Percentiles rank a stretch among this genome's conserved stretches.
Evolutionary conservation across 2,113 vertebrate species (phyloP).

Genomic region (Myiopsitta monachus): DNA sequence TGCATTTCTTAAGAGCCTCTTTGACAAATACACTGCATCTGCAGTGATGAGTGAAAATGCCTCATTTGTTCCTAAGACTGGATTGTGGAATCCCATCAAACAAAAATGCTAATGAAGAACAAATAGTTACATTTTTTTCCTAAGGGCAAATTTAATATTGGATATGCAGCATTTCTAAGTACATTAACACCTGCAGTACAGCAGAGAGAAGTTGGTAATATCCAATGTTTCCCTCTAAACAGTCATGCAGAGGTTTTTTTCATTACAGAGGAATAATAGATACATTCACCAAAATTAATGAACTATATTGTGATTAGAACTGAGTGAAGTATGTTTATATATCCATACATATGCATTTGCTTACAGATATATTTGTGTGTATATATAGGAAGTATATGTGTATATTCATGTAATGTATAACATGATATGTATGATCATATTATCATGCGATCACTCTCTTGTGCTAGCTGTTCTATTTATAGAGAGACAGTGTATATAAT

Average conservation of each 20-base stretch:
- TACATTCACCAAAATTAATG: background rate
- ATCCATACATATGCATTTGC: background rate
- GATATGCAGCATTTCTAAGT: background rate
- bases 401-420: background rate
- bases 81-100: background rate
- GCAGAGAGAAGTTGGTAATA: background rate
- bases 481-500: background rate
- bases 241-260: background rate
- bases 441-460: background rate
- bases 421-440: background rate
- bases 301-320: background rate
- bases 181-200: background rate
- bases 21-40: background rate
- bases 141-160: background rate
- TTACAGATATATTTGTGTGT: background rate
- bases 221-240: background rate
- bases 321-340: background rate
- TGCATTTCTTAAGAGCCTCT: background rate
- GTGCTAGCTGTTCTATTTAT: too few relatives aligned
- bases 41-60: background rate
- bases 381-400: background rate
- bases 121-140: background rate
- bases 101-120: constrained; percentile 11
- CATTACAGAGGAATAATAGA: background rate
- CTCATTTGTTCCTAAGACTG: background rate